These are phyloP conservation scores for Synanthedon vespiformis DNA, from an alignment of 2,888 invertebrate species.

Conservation along the genomic window DNA sequence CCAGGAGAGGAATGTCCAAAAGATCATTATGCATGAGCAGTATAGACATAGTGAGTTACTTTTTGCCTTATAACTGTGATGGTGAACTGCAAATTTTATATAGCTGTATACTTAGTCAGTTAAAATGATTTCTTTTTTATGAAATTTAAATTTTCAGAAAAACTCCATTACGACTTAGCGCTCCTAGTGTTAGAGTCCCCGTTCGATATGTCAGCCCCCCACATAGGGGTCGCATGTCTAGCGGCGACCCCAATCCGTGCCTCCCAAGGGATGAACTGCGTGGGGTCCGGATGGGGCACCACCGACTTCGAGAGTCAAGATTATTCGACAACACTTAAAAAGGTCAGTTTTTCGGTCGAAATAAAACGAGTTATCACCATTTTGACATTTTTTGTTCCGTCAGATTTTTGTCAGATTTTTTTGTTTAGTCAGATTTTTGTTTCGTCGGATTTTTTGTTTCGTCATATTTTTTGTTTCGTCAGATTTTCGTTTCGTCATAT, in stretches of 20 bases:
- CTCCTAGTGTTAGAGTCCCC: slow-evolving; percentile 69
- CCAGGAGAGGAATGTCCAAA: slow-evolving; percentile 71
- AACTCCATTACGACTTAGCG: slow-evolving; percentile 75
- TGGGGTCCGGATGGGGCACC: slow-evolving; percentile 73
- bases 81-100: no score
- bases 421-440: no score
- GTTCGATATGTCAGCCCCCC: slow-evolving; percentile 56
- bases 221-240: slow-evolving; percentile 75
- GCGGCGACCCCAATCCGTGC: slow-evolving; percentile 16
- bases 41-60: slow-evolving; percentile 45
- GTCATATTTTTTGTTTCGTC: no score
- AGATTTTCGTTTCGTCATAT: no score
- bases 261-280: slow-evolving; percentile 35
- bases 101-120: no score
- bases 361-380: no score
- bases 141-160: slow-evolving; percentile 24
- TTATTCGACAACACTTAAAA: not conserved
- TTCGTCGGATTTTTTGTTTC: no score
- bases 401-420: no score
- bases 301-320: not conserved
- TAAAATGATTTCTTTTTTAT: no score
- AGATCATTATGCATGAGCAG: slow-evolving; percentile 65
- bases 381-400: no score
- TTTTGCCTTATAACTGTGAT: no score
- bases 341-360: not conserved